These are phyloP conservation scores for Spodoptera picta DNA, from an alignment of 2,888 invertebrate genomes.

Conservation along the genomic window DNA sequence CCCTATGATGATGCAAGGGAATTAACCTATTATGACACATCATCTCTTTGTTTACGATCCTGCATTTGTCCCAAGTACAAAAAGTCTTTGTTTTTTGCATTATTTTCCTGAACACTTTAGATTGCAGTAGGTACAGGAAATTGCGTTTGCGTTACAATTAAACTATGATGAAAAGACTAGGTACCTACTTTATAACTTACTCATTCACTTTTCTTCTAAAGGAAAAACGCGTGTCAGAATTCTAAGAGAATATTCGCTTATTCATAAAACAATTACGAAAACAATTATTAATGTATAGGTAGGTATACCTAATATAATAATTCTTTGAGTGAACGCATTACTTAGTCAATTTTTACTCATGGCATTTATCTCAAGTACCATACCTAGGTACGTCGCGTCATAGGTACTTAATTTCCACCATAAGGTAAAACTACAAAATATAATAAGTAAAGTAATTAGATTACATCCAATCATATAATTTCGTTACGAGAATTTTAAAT, in stretches of 20 bases:
- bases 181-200: constrained; percentile 10
- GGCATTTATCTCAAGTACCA: too few species aligned
- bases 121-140: constrained; percentile 39
- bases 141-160: constrained; percentile 18
- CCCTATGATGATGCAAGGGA: constrained; percentile 20
- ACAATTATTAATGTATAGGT: too few species aligned
- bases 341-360: too few species aligned
- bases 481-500: too few species aligned
- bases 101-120: constrained; percentile 40
- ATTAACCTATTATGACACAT: constrained; percentile 40
- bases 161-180: constrained; percentile 11
- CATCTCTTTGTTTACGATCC: constrained; percentile 15
- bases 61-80: constrained; percentile 22
- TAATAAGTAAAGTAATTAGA: too few species aligned
- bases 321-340: too few species aligned
- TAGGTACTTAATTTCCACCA: too few species aligned
- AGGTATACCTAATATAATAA: too few species aligned
- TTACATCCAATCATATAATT: too few species aligned
- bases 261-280: too few species aligned
- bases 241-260: constrained; percentile 1
- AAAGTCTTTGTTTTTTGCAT: constrained; percentile 8
- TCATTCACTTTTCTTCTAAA: constrained; percentile 31
- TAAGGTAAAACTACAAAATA: too few species aligned
- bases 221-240: constrained; percentile 35
- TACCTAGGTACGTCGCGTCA: too few species aligned